Conservation (phyloP, 2,888 invertebrate species). For the Orthonevra nobilis region DNA sequence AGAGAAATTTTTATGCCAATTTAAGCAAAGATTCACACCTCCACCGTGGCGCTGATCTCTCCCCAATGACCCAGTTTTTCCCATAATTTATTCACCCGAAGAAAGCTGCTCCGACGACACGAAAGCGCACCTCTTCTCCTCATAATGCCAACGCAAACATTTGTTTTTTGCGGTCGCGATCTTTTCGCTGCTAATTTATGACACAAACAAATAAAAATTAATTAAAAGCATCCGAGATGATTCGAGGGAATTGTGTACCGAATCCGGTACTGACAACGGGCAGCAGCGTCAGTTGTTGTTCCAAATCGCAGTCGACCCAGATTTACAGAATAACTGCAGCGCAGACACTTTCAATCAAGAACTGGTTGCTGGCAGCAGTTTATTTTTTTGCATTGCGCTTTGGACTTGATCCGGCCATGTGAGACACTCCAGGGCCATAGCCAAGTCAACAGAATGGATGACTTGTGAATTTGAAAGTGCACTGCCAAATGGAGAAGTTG, state of each 20-base stretch:
- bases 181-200: conserved; percentile 21
- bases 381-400: conserved; percentile 20
- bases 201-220: conserved; percentile 12
- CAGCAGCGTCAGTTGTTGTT: too few relatives aligned
- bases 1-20: too few relatives aligned
- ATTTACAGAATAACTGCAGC: conserved; percentile 30
- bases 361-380: conserved; percentile 36
- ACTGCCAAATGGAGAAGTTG: conserved; percentile 14
- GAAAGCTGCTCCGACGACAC: conserved; percentile 4
- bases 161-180: conserved; percentile 1
- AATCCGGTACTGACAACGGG: too few relatives aligned
- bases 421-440: not conserved
- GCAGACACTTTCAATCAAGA: conserved; percentile 43
- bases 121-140: too few relatives aligned
- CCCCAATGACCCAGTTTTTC: conserved; percentile 32
- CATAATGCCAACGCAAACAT: not conserved
- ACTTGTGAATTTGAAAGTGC: conserved; percentile 42
- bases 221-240: too few relatives aligned
- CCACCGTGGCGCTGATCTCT: conserved; percentile 12
- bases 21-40: conserved; percentile 32
- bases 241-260: too few relatives aligned
- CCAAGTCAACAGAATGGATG: conserved; percentile 42
- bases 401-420: conserved; percentile 21
- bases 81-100: conserved; percentile 35
- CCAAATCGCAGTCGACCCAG: conserved; percentile 50